Percentiles rank a stretch among this genome's conserved stretches.
These are phyloP conservation scores for Boulengeromyrus knoepffleri DNA, from an alignment of 2,113 vertebrate species.

Conservation along the genomic window DNA sequence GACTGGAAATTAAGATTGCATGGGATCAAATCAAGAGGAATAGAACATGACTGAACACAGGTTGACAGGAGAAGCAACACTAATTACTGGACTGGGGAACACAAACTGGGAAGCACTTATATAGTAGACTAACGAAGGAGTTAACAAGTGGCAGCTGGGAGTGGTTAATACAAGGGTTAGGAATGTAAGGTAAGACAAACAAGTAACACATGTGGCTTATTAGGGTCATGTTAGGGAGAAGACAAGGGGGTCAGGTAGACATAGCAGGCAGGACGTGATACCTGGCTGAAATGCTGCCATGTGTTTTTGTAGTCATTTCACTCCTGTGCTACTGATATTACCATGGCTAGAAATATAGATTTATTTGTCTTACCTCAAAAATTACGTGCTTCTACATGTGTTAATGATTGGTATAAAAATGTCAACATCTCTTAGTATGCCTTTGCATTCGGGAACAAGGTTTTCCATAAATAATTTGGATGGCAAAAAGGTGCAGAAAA, in stretches of 20 bases:
- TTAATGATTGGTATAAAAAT: conserved; percentile 3
- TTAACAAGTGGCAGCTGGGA: not conserved
- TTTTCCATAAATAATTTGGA: not conserved
- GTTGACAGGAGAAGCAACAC: not conserved
- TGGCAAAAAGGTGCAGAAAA: not conserved
- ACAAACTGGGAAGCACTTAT: too few species aligned
- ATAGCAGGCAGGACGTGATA: not conserved
- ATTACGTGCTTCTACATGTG: conserved; percentile 25
- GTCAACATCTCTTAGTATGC: not conserved
- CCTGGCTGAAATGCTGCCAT: not conserved
- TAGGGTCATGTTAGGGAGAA: not conserved
- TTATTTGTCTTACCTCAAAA: not conserved
- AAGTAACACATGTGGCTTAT: not conserved
- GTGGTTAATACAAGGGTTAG: not conserved
- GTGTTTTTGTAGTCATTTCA: not conserved
- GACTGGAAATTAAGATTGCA: not conserved
- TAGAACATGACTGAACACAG: not conserved
- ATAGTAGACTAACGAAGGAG: not conserved
- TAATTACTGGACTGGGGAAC: too few species aligned
- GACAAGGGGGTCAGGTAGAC: not conserved
- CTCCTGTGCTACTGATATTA: not conserved
- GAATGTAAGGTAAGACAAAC: not conserved
- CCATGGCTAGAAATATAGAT: not conserved
- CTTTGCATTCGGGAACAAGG: not conserved
- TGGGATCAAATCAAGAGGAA: not conserved